phyloP scores from a whole-genome alignment of 2,888 invertebrate genomes.

The Rugalucina vietnamica region DNA sequence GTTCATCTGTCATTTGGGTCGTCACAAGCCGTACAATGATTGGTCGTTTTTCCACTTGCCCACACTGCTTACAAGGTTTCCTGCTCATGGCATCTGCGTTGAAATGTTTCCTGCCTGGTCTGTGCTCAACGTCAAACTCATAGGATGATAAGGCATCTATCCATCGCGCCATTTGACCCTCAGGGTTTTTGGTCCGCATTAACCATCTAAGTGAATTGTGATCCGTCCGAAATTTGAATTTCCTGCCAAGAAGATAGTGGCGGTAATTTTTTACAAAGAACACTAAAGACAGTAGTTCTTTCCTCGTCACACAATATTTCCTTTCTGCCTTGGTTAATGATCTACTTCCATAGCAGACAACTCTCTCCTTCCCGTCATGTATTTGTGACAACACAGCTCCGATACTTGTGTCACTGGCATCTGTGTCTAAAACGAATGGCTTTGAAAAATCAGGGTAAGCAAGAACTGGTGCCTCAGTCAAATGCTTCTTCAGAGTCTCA shows the following conservation, averaged over 20 bases:
- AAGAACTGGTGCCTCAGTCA: neutral
- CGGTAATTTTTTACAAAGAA: neutral
- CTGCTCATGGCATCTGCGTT: no score
- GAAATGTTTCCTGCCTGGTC: no score
- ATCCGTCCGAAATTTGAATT: neutral
- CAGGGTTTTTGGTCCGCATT: neutral
- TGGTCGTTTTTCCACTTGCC: no score
- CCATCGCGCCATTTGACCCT: no score
- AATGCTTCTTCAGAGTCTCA: neutral
- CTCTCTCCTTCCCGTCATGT: neutral
- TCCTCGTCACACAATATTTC: neutral
- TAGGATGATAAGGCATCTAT: no score
- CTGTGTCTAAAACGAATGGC: neutral
- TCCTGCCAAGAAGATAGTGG: neutral
- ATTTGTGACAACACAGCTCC: neutral
- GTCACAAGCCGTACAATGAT: no score
- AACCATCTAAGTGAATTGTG: neutral
- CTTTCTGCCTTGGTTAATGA: neutral
- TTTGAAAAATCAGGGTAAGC: slow-evolving; percentile 14
- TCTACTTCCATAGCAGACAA: neutral
- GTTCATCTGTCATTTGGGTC: no score
- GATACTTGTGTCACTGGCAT: neutral
- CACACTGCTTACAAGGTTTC: no score
- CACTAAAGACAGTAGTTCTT: no score
- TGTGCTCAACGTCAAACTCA: no score